phyloP scores from a whole-genome alignment of 2,888 invertebrate genomes.

The Acanthosoma haemorrhoidale region DNA sequence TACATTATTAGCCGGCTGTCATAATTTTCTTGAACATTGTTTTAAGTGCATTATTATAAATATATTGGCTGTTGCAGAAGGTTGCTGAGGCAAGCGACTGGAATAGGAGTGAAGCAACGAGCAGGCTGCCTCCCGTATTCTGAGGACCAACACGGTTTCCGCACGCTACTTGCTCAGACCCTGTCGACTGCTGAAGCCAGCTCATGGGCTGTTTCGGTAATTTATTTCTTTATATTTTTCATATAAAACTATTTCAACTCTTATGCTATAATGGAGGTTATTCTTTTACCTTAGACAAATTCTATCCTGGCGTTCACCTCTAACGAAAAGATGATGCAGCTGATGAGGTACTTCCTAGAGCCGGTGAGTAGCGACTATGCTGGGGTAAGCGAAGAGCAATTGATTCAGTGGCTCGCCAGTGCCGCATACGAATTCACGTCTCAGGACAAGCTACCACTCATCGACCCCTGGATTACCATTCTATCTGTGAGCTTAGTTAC shows the following conservation, averaged over 20 bases:
- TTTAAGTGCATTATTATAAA: no score
- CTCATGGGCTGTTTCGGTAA: conserved; percentile 57
- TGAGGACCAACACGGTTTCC: conserved; percentile 76
- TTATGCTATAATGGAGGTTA: no score
- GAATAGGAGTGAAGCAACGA: conserved; percentile 79
- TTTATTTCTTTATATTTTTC: not conserved
- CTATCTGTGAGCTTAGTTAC: conserved; percentile 54
- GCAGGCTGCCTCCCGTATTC: conserved; percentile 82
- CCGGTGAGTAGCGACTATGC: conserved; percentile 20
- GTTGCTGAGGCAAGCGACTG: conserved; percentile 61
- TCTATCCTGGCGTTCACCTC: conserved; percentile 70
- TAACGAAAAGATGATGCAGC: conserved; percentile 64
- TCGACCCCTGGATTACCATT: conserved; percentile 66
- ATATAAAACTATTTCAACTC: no score
- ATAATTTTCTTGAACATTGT: no score
- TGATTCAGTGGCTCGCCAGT: conserved; percentile 58
- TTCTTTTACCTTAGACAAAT: conserved; percentile 52
- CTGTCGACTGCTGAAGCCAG: conserved; percentile 66
- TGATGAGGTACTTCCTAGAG: conserved; percentile 48
- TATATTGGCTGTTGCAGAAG: conserved; percentile 49
- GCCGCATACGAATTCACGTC: conserved; percentile 75
- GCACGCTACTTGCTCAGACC: conserved; percentile 70
- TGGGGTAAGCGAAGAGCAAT: conserved; percentile 44
- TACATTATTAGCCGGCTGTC: no score
- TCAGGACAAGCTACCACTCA: conserved; percentile 68